Conservation (phyloP, 92 coral and sea anemone genomes). For the Muricea muricata region DNA sequence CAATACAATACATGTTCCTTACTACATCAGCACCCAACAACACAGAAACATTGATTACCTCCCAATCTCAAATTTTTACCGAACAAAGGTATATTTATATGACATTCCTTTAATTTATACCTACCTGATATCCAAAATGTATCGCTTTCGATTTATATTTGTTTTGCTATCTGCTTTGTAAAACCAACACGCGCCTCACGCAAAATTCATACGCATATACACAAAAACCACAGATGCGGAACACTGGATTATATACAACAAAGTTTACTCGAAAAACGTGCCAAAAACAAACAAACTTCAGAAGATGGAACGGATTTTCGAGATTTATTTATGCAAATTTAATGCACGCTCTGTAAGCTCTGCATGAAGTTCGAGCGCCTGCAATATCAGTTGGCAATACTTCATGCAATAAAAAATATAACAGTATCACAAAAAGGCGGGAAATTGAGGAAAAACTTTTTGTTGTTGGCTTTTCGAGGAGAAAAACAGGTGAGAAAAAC, state of each 20-base stretch:
- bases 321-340: neutral
- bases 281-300: neutral
- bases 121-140: neutral
- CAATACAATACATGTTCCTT: neutral
- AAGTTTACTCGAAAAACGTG: neutral
- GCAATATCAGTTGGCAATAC: neutral
- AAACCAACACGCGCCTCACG: neutral
- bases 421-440: too few relatives aligned
- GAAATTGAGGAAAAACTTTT: too few relatives aligned
- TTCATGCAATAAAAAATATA: too few relatives aligned
- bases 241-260: neutral
- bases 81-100: neutral
- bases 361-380: neutral
- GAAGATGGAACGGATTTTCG: constrained; percentile 2
- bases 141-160: too few relatives aligned
- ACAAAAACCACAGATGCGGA: neutral
- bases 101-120: neutral
- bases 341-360: neutral
- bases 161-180: neutral
- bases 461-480: too few relatives aligned
- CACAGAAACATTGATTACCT: neutral
- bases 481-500: too few relatives aligned
- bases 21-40: neutral
- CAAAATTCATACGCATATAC: neutral
- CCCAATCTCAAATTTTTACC: neutral